Evolutionary conservation across 2,888 invertebrate species (phyloP).

Genomic region (Andrena marginata): DNA sequence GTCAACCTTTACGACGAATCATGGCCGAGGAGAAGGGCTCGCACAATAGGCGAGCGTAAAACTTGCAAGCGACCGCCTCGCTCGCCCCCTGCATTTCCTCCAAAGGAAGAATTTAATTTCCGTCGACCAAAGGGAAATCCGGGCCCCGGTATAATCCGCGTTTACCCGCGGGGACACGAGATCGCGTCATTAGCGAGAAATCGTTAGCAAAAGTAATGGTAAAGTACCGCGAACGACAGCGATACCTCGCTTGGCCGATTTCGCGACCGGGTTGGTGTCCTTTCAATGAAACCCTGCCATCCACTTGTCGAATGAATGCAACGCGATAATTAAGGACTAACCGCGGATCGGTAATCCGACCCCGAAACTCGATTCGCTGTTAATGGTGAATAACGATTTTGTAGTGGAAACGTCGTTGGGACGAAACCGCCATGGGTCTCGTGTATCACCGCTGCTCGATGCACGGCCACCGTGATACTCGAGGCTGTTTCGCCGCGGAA

Average conservation of each 20-base stretch:
- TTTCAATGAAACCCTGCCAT: no score
- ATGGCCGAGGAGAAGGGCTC: slow-evolving; percentile 8
- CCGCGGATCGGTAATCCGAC: slow-evolving; percentile 31
- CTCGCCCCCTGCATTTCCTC: background rate
- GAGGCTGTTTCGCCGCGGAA: slow-evolving; percentile 55
- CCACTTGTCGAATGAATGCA: background rate
- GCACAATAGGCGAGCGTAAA: slow-evolving; percentile 52
- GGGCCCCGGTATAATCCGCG: slow-evolving; percentile 6
- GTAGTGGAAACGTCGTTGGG: slow-evolving; percentile 45
- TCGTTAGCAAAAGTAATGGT: background rate
- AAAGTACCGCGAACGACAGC: background rate
- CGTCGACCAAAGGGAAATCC: background rate
- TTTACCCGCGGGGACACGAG: background rate
- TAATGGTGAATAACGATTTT: slow-evolving; percentile 55
- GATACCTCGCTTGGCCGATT: background rate
- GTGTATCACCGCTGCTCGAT: slow-evolving; percentile 51
- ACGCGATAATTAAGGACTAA: slow-evolving; percentile 34
- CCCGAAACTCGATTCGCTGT: slow-evolving; percentile 38
- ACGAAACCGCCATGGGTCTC: slow-evolving; percentile 42
- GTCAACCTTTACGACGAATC: slow-evolving; percentile 40
- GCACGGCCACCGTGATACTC: slow-evolving; percentile 56
- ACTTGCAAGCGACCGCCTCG: slow-evolving; percentile 41
- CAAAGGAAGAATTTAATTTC: slow-evolving; percentile 50
- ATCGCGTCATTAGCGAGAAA: background rate
- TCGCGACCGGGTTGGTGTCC: background rate